A percentile compares a stretch with the other conserved stretches of the same genome.
Evolutionary conservation across 2,888 invertebrate genomes (phyloP).

Genomic region (Laspeyria flexula): DNA sequence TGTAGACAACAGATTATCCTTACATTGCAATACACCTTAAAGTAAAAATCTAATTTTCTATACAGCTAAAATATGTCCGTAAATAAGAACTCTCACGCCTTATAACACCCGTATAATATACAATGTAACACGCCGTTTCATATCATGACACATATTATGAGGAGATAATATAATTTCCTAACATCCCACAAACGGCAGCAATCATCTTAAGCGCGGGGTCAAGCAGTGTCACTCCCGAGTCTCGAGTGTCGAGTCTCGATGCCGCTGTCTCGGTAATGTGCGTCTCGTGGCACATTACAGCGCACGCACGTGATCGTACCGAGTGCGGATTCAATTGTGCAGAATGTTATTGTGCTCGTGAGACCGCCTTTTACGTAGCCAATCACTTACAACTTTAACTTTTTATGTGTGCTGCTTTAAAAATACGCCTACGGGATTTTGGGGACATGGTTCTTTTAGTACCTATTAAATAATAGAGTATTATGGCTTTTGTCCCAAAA

Average conservation of each 20-base stretch:
- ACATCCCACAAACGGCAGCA: slow-evolving; percentile 13
- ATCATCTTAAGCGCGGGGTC: slow-evolving; percentile 22
- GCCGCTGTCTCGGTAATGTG: slow-evolving; percentile 24
- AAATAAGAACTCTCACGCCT: no score
- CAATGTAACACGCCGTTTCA: slow-evolving; percentile 3
- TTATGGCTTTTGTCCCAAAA: no score
- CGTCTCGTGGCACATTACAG: slow-evolving; percentile 40
- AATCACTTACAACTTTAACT: slow-evolving; percentile 14
- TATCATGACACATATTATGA: slow-evolving; percentile 6
- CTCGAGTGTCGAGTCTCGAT: slow-evolving; percentile 17
- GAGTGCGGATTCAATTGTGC: slow-evolving; percentile 31
- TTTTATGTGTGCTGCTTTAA: slow-evolving; percentile 2
- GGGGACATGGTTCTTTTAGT: not conserved
- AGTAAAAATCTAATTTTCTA: no score
- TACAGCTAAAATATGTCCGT: no score
- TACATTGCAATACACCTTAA: no score
- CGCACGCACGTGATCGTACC: slow-evolving; percentile 44
- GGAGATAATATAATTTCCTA: slow-evolving; percentile 5
- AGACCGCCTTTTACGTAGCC: slow-evolving; percentile 3
- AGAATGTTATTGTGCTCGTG: slow-evolving; percentile 9
- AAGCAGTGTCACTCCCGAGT: slow-evolving; percentile 37
- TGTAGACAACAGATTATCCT: no score
- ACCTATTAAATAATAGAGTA: not conserved
- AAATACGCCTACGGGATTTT: not conserved
- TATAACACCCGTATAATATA: slow-evolving; percentile 8